Conservation (phyloP, 2,888 invertebrate genomes). For the Choreutis nemorana region DNA sequence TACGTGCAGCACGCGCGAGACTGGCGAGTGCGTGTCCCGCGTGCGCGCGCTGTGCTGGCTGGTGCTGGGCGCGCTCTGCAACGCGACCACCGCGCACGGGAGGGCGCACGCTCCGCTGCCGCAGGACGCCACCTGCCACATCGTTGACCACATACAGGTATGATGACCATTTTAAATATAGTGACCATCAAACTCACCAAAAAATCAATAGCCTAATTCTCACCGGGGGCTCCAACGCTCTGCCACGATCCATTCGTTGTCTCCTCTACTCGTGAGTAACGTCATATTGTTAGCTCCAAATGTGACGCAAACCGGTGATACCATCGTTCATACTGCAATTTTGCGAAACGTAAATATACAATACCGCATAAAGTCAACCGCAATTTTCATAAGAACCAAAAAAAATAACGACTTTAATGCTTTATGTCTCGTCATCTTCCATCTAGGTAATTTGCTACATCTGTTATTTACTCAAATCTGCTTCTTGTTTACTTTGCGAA, state of each 20-base stretch:
- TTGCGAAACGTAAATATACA: too few relatives aligned
- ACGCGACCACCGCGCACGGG: slow-evolving; percentile 60
- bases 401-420: too few relatives aligned
- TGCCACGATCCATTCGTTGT: neutral
- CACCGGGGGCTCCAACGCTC: neutral
- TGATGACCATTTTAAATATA: too few relatives aligned
- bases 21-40: slow-evolving; percentile 94
- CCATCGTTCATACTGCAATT: too few relatives aligned
- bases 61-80: slow-evolving; percentile 92
- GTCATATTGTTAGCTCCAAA: neutral
- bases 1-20: slow-evolving; percentile 79
- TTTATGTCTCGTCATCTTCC: too few relatives aligned
- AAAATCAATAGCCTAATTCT: neutral
- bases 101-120: slow-evolving; percentile 91
- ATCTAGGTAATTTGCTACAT: too few relatives aligned
- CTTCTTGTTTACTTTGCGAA: too few relatives aligned
- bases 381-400: too few relatives aligned
- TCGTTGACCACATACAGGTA: slow-evolving; percentile 95
- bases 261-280: too few relatives aligned
- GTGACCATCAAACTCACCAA: neutral
- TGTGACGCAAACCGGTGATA: too few relatives aligned
- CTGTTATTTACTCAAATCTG: too few relatives aligned
- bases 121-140: slow-evolving; percentile 94
- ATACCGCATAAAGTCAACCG: too few relatives aligned
- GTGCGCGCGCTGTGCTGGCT: slow-evolving; percentile 96